Evolutionary conservation across 2,113 vertebrate species (phyloP).

Genomic region (Upupa epops): DNA sequence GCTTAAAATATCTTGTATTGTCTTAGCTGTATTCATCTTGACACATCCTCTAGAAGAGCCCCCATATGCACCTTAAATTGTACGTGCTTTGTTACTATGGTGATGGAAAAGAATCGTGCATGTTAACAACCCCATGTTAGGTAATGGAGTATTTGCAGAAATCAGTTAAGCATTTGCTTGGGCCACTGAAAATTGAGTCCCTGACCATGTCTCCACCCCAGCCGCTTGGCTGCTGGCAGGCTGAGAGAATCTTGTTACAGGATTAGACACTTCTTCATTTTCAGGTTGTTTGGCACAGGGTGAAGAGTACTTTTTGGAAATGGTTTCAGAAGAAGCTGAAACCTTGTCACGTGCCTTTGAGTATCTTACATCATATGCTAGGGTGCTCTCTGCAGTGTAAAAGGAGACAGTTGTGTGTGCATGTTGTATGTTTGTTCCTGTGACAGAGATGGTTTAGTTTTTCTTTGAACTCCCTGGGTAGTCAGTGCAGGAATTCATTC

Average conservation of each 20-base stretch:
- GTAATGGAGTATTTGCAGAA: slow-evolving; percentile 47
- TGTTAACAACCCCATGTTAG: slow-evolving; percentile 9
- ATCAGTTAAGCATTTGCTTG: slow-evolving; percentile 25
- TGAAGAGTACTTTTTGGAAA: neutral
- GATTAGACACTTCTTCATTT: neutral
- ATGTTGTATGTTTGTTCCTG: neutral
- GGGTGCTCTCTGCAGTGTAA: neutral
- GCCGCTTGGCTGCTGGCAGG: neutral
- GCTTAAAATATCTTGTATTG: slow-evolving; percentile 47
- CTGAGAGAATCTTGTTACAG: neutral
- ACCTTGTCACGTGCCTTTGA: neutral
- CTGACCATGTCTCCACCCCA: neutral
- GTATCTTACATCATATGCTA: neutral
- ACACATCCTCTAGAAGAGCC: slow-evolving; percentile 49
- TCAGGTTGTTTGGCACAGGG: neutral
- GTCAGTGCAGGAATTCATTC: neutral
- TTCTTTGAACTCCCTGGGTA: neutral
- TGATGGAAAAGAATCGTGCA: slow-evolving; percentile 50
- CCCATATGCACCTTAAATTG: slow-evolving; percentile 59
- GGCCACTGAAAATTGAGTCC: neutral
- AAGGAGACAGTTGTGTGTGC: neutral
- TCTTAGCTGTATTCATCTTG: slow-evolving; percentile 38
- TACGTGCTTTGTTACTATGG: slow-evolving; percentile 67
- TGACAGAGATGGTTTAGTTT: neutral
- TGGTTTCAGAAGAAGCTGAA: neutral